Conservation (phyloP, 2,113 vertebrate genomes). For the Ahaetulla prasina region DNA sequence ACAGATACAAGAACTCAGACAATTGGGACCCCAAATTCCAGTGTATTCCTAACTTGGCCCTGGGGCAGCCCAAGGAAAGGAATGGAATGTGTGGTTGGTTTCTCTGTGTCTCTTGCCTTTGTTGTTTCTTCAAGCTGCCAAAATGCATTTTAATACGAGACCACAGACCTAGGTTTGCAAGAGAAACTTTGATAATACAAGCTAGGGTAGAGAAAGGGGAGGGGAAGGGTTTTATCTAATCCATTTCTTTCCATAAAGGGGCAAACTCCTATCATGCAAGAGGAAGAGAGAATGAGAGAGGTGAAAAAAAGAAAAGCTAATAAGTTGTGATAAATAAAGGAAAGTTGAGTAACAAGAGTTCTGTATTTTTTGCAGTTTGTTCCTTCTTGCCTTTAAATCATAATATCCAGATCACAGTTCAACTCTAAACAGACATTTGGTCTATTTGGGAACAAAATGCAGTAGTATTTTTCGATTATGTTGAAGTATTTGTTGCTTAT, state of each 20-base stretch:
- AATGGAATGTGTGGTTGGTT: neutral
- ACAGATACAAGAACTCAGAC: neutral
- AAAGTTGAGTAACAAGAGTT: neutral
- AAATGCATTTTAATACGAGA: neutral
- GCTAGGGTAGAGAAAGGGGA: neutral
- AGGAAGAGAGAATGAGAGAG: neutral
- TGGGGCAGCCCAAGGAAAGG: neutral
- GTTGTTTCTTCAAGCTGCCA: neutral
- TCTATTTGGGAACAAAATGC: neutral
- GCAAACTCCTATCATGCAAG: neutral
- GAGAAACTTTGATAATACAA: neutral
- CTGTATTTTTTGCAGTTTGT: neutral
- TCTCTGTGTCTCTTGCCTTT: neutral
- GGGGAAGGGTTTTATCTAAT: neutral
- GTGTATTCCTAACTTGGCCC: neutral
- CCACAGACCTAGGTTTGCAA: neutral
- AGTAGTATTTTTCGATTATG: neutral
- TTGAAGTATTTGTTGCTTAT: neutral
- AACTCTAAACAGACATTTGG: neutral
- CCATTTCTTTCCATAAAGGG: neutral
- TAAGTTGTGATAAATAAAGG: neutral
- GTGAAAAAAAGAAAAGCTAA: neutral
- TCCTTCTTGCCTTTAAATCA: neutral
- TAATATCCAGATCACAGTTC: neutral
- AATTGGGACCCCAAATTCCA: neutral